Base-by-base conservation (phyloP, 2,113 vertebrate species). In the Octodon degus region DNA sequence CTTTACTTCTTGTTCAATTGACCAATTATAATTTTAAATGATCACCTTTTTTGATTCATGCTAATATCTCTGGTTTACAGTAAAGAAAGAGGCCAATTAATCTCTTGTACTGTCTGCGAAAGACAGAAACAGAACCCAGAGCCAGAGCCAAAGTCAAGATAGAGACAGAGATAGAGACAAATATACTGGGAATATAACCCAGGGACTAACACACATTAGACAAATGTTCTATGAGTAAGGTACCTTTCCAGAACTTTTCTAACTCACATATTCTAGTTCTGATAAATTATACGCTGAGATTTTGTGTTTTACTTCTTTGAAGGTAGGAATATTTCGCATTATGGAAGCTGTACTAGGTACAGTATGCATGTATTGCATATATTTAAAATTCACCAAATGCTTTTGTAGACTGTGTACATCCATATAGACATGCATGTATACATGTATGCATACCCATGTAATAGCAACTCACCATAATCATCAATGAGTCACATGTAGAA, bases 341-440 rank as follows among this genome's bases (percentile, higher is more conserved):
- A 7, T 58, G 14, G 68, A 58, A 94, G 67, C 17, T 24, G 22
- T 89, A 37, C 2, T 55, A 58, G 2, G 2, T 74, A 79, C 16
- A 70, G 7, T 22, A 7, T 83, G 16, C 5, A 37, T 14, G 6
- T 50, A 20, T 63, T 10, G 20, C 9, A 65, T 27, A 19, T 13
- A 11, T 16, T 93, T 84, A 24, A 47, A 83, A 83, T 20, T 27
- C n/a, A 34, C 4, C 37, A 70, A 27, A 87, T 63, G 8, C 0
- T 83, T 65, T 13, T n/a, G 7, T 3, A 47, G 34, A 30, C 30
- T 50, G 1, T 68, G 12, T 9, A 17, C 9, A 5, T 17, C 25
- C 13, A 22, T 8, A 22, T 32, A 2, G 9, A 25, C 0, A 32
- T 40, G 3, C 20, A 20, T 2, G 2, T 50, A 7, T 37, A 22